Conservation (phyloP, 1,140 invertebrate genomes). For the Papilio helenus region DNA sequence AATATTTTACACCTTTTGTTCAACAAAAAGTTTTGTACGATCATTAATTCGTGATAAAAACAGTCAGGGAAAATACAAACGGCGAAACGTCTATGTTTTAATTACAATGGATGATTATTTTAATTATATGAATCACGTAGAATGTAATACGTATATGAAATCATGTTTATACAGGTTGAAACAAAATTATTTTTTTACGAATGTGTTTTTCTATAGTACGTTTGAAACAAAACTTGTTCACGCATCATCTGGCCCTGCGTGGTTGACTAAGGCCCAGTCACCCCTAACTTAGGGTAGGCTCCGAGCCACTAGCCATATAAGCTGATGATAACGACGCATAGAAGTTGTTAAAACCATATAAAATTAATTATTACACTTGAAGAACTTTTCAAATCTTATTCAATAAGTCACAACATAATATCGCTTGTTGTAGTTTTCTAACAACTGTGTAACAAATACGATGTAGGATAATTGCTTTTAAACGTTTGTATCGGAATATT, state of each 20-base stretch:
- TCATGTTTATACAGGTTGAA: background rate
- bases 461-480: slow-evolving; percentile 18
- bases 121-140: background rate
- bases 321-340: background rate
- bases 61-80: background rate
- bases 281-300: too few relatives aligned
- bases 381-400: background rate
- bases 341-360: background rate
- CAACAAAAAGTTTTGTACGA: background rate
- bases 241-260: background rate
- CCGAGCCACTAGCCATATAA: too few relatives aligned
- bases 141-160: background rate
- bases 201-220: background rate
- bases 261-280: too few relatives aligned
- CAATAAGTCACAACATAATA: background rate
- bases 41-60: background rate
- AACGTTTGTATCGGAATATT: slow-evolving; percentile 16
- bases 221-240: background rate
- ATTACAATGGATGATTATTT: slow-evolving; percentile 3
- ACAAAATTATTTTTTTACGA: background rate
- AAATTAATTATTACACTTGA: background rate
- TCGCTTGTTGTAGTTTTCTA: background rate
- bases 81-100: background rate
- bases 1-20: too few relatives aligned
- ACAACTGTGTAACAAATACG: background rate